A percentile compares a stretch with the other conserved stretches of the same genome.
phyloP scores from a whole-genome alignment of 1,140 invertebrate species.

The Drosophila insularis region DNA sequence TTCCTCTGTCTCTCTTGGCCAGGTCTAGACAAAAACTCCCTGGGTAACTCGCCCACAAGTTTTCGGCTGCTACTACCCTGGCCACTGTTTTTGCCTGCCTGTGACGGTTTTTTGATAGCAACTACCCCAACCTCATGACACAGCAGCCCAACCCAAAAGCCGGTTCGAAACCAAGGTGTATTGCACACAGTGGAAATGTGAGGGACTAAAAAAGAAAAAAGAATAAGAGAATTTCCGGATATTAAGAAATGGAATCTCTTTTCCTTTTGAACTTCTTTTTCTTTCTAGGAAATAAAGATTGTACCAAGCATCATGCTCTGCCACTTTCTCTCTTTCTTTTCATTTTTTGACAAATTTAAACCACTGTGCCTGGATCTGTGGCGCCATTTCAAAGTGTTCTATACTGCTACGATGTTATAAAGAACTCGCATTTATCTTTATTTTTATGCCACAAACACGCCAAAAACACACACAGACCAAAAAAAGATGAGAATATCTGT shows the following conservation, averaged over 20 bases:
- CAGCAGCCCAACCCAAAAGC: neutral
- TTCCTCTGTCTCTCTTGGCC: neutral
- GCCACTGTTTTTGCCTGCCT: constrained; percentile 37
- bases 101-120: constrained; percentile 67
- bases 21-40: constrained; percentile 63
- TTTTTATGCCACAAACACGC: constrained; percentile 79
- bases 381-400: constrained; percentile 49
- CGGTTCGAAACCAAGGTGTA: constrained; percentile 38
- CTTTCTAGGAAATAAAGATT: neutral
- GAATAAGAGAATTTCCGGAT: neutral
- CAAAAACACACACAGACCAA: constrained; percentile 49
- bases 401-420: constrained; percentile 52
- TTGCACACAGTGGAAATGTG: constrained; percentile 18
- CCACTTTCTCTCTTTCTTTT: neutral
- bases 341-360: neutral
- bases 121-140: constrained; percentile 23
- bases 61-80: constrained; percentile 27
- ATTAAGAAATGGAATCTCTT: neutral
- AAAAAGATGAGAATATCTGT: constrained; percentile 16
- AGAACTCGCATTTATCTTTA: constrained; percentile 82
- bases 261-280: too few species aligned
- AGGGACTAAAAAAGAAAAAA: neutral
- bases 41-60: constrained; percentile 49
- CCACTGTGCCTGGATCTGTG: constrained; percentile 5
- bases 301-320: neutral